These are phyloP conservation scores for Drosophila leonis DNA, from an alignment of 2,888 invertebrate species.

Conservation along the genomic window DNA sequence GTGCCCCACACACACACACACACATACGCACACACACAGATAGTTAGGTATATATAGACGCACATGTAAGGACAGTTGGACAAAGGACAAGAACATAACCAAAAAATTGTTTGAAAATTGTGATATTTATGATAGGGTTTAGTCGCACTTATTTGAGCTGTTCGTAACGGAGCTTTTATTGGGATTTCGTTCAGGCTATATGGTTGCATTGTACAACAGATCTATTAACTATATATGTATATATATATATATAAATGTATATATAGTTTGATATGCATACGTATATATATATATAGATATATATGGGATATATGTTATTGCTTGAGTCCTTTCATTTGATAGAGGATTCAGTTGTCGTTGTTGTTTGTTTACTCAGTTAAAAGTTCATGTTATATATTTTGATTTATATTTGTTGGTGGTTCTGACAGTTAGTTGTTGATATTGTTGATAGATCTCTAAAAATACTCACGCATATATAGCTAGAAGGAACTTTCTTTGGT, in stretches of 20 bases:
- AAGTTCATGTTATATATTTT: constrained; percentile 9
- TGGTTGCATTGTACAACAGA: constrained; percentile 47
- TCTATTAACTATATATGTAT: constrained; percentile 42
- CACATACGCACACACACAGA: neutral
- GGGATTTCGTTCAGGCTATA: constrained; percentile 34
- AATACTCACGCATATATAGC: constrained; percentile 98
- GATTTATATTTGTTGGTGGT: constrained; percentile 44
- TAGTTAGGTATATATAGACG: constrained; percentile 7
- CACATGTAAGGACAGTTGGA: constrained; percentile 29
- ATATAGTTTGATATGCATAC: constrained; percentile 9
- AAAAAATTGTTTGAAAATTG: constrained; percentile 21
- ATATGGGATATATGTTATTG: constrained; percentile 23
- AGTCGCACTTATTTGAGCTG: constrained; percentile 18
- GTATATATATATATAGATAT: constrained; percentile 18
- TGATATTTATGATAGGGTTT: constrained; percentile 8
- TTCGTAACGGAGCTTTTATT: constrained; percentile 11
- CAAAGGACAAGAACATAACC: constrained; percentile 44
- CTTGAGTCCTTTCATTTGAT: neutral
- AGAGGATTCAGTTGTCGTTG: constrained; percentile 9
- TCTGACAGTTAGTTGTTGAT: constrained; percentile 62
- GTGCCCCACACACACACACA: constrained; percentile 6
- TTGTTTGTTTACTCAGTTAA: constrained; percentile 12
- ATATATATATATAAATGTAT: constrained; percentile 14
- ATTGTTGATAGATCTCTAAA: constrained; percentile 77
- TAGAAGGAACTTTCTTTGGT: constrained; percentile 99